Conservation (phyloP, 2,797 vertebrate species). For the Sebastes umbrosus region DNA sequence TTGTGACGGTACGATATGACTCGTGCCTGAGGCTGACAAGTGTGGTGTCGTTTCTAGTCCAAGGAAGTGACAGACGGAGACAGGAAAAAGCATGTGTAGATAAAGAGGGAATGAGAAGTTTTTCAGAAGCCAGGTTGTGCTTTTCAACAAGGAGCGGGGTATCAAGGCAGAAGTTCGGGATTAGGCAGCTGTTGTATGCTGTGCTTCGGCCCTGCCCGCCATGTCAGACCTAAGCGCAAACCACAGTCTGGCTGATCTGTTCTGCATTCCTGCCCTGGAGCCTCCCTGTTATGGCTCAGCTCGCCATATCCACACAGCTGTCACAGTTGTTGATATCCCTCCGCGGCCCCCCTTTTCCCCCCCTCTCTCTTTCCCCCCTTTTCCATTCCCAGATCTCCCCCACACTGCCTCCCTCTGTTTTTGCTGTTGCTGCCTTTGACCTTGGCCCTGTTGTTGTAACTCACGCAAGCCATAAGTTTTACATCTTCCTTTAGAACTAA, state of each 20-base stretch:
- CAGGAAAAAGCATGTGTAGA: slow-evolving; percentile 8
- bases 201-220: slow-evolving; percentile 33
- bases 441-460: slow-evolving; percentile 36
- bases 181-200: slow-evolving; percentile 74
- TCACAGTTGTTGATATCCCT: slow-evolving; percentile 72
- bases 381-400: slow-evolving; percentile 36
- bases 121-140: slow-evolving; percentile 32
- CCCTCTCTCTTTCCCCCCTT: slow-evolving; percentile 4
- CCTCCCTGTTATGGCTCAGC: slow-evolving; percentile 68
- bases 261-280: slow-evolving; percentile 79
- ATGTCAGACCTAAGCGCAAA: slow-evolving; percentile 51
- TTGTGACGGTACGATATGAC: slow-evolving; percentile 18
- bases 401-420: slow-evolving; percentile 19
- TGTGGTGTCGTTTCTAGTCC: slow-evolving; percentile 36
- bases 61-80: slow-evolving; percentile 31
- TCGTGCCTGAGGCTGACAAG: slow-evolving; percentile 42
- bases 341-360: slow-evolving; percentile 8
- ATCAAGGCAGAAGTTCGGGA: slow-evolving; percentile 48
- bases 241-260: slow-evolving; percentile 72
- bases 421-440: slow-evolving; percentile 50
- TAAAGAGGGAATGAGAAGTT: slow-evolving; percentile 12
- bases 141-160: slow-evolving; percentile 15
- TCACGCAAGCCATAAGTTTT: slow-evolving; percentile 13
- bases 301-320: slow-evolving; percentile 77
- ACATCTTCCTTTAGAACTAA: slow-evolving; percentile 21